phyloP scores from a whole-genome alignment of 1,140 invertebrate species.

The Drosophila albomicans region DNA sequence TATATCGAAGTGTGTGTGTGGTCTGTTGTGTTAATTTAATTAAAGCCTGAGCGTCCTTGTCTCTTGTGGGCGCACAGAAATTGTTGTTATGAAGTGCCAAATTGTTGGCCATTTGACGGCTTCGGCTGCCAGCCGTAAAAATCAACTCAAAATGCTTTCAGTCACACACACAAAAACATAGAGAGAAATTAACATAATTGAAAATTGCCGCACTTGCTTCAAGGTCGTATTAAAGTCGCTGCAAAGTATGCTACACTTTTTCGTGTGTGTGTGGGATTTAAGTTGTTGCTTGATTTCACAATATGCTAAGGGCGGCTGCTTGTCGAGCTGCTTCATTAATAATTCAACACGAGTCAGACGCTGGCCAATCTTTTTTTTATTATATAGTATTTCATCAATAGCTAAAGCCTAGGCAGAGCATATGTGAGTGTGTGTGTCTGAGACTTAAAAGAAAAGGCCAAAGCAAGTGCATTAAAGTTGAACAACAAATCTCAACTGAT shows the following conservation, averaged over 20 bases:
- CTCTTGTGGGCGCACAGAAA: slow-evolving; percentile 8
- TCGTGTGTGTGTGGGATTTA: not conserved
- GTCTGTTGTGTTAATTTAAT: slow-evolving; percentile 80
- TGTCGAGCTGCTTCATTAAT: slow-evolving; percentile 70
- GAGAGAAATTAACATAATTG: slow-evolving; percentile 48
- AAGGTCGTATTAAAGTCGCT: slow-evolving; percentile 47
- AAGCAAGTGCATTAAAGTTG: slow-evolving; percentile 47
- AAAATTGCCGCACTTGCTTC: slow-evolving; percentile 20
- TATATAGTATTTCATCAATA: slow-evolving; percentile 57
- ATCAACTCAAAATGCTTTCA: slow-evolving; percentile 19
- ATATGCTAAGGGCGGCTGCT: slow-evolving; percentile 43
- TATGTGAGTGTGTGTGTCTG: slow-evolving; percentile 3
- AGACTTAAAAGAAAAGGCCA: slow-evolving; percentile 17
- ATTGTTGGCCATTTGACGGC: slow-evolving; percentile 42
- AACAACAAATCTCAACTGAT: slow-evolving; percentile 58
- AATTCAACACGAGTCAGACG: slow-evolving; percentile 68
- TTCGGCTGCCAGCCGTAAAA: not conserved
- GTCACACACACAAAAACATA: not conserved
- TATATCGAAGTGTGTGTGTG: slow-evolving; percentile 51
- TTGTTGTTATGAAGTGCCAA: slow-evolving; percentile 53
- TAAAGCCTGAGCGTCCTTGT: slow-evolving; percentile 44
- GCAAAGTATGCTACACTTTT: slow-evolving; percentile 34
- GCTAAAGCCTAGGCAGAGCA: slow-evolving; percentile 41
- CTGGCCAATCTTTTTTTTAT: slow-evolving; percentile 57
- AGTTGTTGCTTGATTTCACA: slow-evolving; percentile 57